Base-by-base conservation (phyloP, 2,113 vertebrate species). In the Engraulis encrasicolus region DNA sequence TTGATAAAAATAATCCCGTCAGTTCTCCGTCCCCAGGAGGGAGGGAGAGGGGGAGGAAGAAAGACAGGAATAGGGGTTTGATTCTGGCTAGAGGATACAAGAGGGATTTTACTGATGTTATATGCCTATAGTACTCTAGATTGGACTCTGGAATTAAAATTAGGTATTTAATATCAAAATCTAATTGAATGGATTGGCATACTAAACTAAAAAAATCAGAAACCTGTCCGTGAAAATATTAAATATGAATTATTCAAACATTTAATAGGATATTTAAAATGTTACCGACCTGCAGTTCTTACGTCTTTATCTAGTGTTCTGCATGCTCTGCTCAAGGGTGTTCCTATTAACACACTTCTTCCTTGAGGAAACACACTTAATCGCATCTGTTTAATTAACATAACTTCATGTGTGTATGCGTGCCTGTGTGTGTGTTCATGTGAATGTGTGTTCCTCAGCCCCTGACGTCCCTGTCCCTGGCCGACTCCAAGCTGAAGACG, bases 401-500 rank as follows among this genome's bases (percentile, higher is more conserved):
- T 50, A n/a, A 27, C 1, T 71, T 31, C n/a, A n/a, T n/a, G n/a
- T n/a, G n/a, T n/a, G n/a, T n/a, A n/a, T n/a, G n/a, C n/a, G n/a
- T n/a, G n/a, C n/a, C n/a, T n/a, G n/a, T n/a, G n/a, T n/a, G n/a
- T n/a, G n/a, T n/a, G n/a, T n/a, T n/a, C n/a, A n/a, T n/a, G n/a
- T n/a, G n/a, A n/a, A n/a, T 40, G 19, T 83, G 66, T 37, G 18
- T 40, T 84, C 49, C 58, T 27, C 93, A 99, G 98, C 96, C 98
- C 81, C 95, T 99, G 85, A 96, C 96, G 90, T 99, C 98, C 38
- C 91, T 99, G 81, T 99, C 98, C 81, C 93, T 99, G 86, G 97
- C 97, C 7, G 98, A 99, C 93, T 99, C 98, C 38, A 98, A 96
- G 88, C 94, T 99, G 86, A 99, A 99, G 93, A 95, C 94, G 0